A percentile compares a stretch with the other conserved stretches of the same genome.
Conservation (phyloP, 23 tunicate genomes). For the Halocynthia aurantium region DNA sequence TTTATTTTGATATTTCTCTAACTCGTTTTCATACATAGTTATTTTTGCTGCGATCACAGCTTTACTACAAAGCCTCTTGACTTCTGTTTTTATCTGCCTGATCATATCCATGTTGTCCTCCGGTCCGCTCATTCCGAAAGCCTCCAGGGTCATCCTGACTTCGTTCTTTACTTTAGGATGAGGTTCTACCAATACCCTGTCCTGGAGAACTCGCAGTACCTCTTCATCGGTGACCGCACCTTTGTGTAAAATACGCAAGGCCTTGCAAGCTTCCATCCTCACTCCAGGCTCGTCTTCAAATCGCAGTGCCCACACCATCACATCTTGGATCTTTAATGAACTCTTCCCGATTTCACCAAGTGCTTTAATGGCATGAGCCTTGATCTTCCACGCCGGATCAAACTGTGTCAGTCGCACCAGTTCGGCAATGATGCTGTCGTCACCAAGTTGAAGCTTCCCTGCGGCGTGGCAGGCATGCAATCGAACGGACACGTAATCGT, state of each 20-base stretch:
- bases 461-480: conserved; percentile 68
- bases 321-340: conserved; percentile 30
- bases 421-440: conserved; percentile 42
- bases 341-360: conserved; percentile 47
- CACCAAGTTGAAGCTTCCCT: conserved; percentile 39
- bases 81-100: conserved; percentile 69
- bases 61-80: conserved; percentile 59
- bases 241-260: conserved; percentile 25
- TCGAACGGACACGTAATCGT: conserved; percentile 81
- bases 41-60: conserved; percentile 86
- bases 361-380: conserved; percentile 88
- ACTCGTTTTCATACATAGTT: conserved; percentile 62
- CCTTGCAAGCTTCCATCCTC: conserved; percentile 67
- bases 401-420: conserved; percentile 47
- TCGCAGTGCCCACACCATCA: conserved; percentile 74
- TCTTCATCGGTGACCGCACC: conserved; percentile 13
- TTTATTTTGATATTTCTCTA: conserved; percentile 71
- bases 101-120: conserved; percentile 97
- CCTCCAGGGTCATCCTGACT: conserved; percentile 45
- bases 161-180: conserved; percentile 62
- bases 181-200: conserved; percentile 84
- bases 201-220: conserved; percentile 56
- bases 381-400: conserved; percentile 83
- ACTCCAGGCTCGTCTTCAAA: conserved; percentile 88
- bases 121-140: conserved; percentile 53